These are phyloP conservation scores for Trissolcus japonicus DNA, from an alignment of 2,888 invertebrate species.

Conservation along the genomic window DNA sequence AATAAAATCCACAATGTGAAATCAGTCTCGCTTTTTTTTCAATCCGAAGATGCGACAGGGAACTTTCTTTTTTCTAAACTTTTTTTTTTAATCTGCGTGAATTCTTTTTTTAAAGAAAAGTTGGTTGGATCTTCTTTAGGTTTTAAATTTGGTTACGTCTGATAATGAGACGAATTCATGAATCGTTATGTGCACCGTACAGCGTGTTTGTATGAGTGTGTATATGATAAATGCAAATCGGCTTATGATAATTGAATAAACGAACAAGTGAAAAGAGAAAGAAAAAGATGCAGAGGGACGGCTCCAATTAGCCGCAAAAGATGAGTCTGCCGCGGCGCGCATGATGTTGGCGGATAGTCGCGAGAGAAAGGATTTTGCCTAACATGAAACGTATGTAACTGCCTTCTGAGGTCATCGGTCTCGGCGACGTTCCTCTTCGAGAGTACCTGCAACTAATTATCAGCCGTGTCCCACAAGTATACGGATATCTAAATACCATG, in stretches of 20 bases:
- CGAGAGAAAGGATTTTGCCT: constrained; percentile 59
- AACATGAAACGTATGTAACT: constrained; percentile 60
- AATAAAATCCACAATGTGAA: no score
- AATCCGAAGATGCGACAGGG: no score
- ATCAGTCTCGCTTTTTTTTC: no score
- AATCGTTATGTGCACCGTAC: no score
- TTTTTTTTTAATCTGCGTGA: no score
- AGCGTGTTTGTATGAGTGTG: background rate
- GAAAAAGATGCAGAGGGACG: constrained; percentile 46
- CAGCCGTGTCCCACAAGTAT: constrained; percentile 46
- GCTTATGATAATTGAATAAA: constrained; percentile 41
- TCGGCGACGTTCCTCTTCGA: constrained; percentile 58
- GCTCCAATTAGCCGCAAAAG: constrained; percentile 60
- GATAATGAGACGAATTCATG: no score
- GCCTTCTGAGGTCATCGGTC: constrained; percentile 60
- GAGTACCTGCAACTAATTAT: constrained; percentile 59
- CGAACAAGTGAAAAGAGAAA: constrained; percentile 26
- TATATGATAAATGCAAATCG: constrained; percentile 29
- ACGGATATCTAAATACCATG: constrained; percentile 59
- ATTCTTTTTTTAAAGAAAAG: no score
- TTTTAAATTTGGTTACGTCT: no score
- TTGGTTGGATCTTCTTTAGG: no score
- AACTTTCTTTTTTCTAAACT: no score
- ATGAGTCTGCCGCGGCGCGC: constrained; percentile 46
- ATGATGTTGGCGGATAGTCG: constrained; percentile 48